Evolutionary conservation across 2,888 invertebrate species (phyloP).

Genomic region (Drosophila meridionalis): DNA sequence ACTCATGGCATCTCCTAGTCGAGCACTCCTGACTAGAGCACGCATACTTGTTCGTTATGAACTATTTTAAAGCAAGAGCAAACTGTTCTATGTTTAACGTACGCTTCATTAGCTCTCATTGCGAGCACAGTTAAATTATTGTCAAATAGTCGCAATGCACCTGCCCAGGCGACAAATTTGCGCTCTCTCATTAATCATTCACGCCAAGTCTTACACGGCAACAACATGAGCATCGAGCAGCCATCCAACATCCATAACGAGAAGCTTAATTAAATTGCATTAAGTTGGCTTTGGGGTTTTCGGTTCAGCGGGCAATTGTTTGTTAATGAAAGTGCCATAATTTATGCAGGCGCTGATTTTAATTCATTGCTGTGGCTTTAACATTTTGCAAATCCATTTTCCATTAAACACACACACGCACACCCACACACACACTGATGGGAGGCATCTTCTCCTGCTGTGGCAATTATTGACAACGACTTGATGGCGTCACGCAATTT

Average conservation of each 20-base stretch:
- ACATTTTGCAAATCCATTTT: constrained; percentile 37
- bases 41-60: background rate
- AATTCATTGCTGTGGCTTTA: constrained; percentile 66
- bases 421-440: constrained; percentile 15
- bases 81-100: background rate
- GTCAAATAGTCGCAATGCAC: constrained; percentile 31
- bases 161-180: constrained; percentile 25
- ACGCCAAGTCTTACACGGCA: constrained; percentile 43
- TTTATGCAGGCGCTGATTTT: constrained; percentile 61
- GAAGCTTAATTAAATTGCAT: constrained; percentile 65
- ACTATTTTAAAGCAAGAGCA: background rate
- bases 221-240: constrained; percentile 8
- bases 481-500: constrained; percentile 71
- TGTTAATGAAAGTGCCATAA: constrained; percentile 66
- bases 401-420: constrained; percentile 37
- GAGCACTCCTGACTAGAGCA: too few relatives aligned
- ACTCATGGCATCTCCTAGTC: background rate
- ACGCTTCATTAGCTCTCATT: constrained; percentile 51
- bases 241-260: constrained; percentile 20
- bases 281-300: constrained; percentile 40
- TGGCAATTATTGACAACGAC: constrained; percentile 69
- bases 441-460: constrained; percentile 21
- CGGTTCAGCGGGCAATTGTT: constrained; percentile 39
- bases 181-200: constrained; percentile 56
- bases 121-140: constrained; percentile 37